Percentiles rank a stretch among this genome's conserved stretches.
Evolutionary conservation across 2,797 vertebrate genomes (phyloP).

Genomic region (Setipinna tenuifilis): DNA sequence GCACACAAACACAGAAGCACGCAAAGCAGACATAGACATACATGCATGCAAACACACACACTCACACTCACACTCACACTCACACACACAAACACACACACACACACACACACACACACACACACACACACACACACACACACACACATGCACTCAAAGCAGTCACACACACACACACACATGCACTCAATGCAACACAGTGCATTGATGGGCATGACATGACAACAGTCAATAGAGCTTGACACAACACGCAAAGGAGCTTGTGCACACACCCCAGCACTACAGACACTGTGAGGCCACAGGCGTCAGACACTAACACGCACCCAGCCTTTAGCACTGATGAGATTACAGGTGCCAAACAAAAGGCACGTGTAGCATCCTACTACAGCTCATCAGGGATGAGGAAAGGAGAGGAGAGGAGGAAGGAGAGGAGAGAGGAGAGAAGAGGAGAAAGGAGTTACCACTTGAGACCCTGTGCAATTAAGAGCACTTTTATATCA

Average conservation of each 20-base stretch:
- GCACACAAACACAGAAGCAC: not conserved
- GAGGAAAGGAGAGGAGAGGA: too few species aligned
- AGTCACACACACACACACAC: too few species aligned
- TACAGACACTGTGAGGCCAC: not conserved
- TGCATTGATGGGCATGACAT: too few species aligned
- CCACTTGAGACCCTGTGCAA: not conserved
- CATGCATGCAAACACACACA: not conserved
- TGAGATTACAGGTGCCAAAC: not conserved
- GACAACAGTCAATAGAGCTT: too few species aligned
- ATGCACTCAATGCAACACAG: too few species aligned
- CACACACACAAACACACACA: conserved; percentile 23
- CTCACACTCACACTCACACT: conserved; percentile 21
- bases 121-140: too few species aligned
- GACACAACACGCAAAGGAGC: not conserved
- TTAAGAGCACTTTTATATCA: not conserved
- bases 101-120: not conserved
- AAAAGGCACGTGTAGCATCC: not conserved
- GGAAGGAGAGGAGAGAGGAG: not conserved
- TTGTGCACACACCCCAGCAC: not conserved
- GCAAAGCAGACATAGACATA: not conserved
- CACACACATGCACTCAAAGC: too few species aligned
- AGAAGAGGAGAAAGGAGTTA: not conserved
- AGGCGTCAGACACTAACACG: not conserved
- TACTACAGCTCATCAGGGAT: not conserved
- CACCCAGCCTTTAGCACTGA: not conserved